These are phyloP conservation scores for Lagria hirta DNA, from an alignment of 2,888 invertebrate genomes.

Conservation along the genomic window DNA sequence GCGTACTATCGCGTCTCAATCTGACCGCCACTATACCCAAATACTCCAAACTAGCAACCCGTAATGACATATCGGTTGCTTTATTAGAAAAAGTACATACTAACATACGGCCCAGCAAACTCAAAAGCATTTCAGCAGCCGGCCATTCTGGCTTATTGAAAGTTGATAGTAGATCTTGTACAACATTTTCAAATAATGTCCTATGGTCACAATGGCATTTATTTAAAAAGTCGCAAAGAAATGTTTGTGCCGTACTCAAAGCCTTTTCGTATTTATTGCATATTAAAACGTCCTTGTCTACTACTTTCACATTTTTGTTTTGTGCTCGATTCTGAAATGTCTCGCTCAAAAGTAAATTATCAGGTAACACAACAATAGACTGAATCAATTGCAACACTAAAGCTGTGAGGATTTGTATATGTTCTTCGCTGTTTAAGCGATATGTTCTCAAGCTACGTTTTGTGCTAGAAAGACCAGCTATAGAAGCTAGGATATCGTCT, in stretches of 20 bases:
- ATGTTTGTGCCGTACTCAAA: slow-evolving; percentile 90
- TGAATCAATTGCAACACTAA: slow-evolving; percentile 96
- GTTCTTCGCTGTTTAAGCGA: slow-evolving; percentile 84
- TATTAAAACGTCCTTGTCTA: slow-evolving; percentile 85
- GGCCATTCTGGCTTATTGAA: slow-evolving; percentile 99
- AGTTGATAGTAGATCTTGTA: slow-evolving; percentile 94
- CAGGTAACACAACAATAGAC: slow-evolving; percentile 89
- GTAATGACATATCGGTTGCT: slow-evolving; percentile 90
- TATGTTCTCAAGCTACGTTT: slow-evolving; percentile 94
- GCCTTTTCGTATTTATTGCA: slow-evolving; percentile 93
- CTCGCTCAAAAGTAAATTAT: slow-evolving; percentile 58
- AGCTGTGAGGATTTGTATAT: slow-evolving; percentile 98
- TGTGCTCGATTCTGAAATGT: slow-evolving; percentile 36
- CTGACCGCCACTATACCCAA: slow-evolving; percentile 96
- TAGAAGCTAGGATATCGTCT: slow-evolving; percentile 95
- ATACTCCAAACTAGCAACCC: slow-evolving; percentile 96
- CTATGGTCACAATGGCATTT: slow-evolving; percentile 95
- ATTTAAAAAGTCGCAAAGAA: slow-evolving; percentile 92
- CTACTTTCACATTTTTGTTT: slow-evolving; percentile 41
- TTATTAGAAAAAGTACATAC: slow-evolving; percentile 87
- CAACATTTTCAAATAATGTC: slow-evolving; percentile 97
- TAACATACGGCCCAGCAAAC: slow-evolving; percentile 81
- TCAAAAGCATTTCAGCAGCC: slow-evolving; percentile 90
- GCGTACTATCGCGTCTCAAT: slow-evolving; percentile 88
- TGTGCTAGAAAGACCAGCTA: slow-evolving; percentile 94